Evolutionary conservation across 2,888 invertebrate species (phyloP), one percentile per base, ranked within the genome.

Genomic region (Clusia tigrina): DNA sequence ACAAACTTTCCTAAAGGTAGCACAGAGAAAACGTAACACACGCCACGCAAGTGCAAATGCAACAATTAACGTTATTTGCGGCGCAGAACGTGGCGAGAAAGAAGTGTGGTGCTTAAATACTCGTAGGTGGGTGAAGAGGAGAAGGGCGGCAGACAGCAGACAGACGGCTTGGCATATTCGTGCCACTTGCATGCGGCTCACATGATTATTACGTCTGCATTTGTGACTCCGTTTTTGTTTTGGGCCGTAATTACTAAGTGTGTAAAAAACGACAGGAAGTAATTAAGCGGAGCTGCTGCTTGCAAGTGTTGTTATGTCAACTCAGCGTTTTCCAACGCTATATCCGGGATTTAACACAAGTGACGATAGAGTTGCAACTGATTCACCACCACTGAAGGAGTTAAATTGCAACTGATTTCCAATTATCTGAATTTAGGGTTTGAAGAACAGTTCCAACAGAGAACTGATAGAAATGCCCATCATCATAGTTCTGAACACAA

Each of bases 41-140:
- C 15, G 2, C 22, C 56, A 56, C 56, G n/a, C 20, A 10, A 12
- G 2, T 24, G 46, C 46, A 23, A 22, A 20, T 23, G 23, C 23
- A 32, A 32, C 56, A 56, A 56, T 56, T 56, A 56, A 56, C 42
- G 23, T 42, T 38, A 23, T 25, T 25, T 57, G 10, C 55, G 20
- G 25, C 22, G 46, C 18, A 46, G 57, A 57, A 57, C 46, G 57
- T 46, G 17, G 25, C 17, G 38, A 2, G 12, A 54, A 32, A 32
- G 12, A 32, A 32, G 32, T 12, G 32, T 12, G 32, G 12, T 32
- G 12, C 32, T 32, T 9, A 12, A 32, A 32, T 9, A 32, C 32
- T n/a, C 17, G 20, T 17, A 20, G 20, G n/a, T n/a, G n/a, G n/a
- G n/a, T n/a, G 32, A 32, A 32, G 32, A 32, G 32, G 32, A 9